Evolutionary conservation across 2,888 invertebrate species (phyloP), one percentile per base, ranked within the genome.

Genomic region (Agrochola lota): DNA sequence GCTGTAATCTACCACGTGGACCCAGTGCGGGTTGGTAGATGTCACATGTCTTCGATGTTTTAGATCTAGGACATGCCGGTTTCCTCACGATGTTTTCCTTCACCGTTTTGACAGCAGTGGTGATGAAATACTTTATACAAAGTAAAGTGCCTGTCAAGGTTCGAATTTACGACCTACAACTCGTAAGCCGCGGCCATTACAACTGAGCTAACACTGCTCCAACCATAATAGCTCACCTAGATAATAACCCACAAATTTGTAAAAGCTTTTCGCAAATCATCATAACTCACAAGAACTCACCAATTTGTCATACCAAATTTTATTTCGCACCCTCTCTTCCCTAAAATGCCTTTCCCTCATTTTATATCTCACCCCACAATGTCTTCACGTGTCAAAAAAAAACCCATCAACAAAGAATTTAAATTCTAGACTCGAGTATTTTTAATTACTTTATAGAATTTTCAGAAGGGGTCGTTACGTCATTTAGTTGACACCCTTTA

Each of bases 371-470:
- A 8, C 49, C 12, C 67, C 9, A 68, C 55, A 80, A 85, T 86
- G 26, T 74, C 74, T 79, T 74, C 64, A 81, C 75, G 85, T 82
- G 72, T 81, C 81, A 77, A 81, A 83, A 43, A 85, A 84, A 77
- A 59, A 43, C 77, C 63, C 52, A 63, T 74, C 80, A 75, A 70
- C 17, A 49, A 80, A 83, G 79, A 84, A 87, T 87, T 83, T 74
- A 77, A 84, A 88, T 84, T 86, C 75, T 76, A 75, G 71, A 78
- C 69, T 46, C 43, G 71, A 86, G 84, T 70, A 87, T 89, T 91
- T 93, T 93, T 93, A 93, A 93, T 92, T 93, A 92, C 89, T 84
- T 77, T 71, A 70, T 89, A 88, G 90, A 90, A 91, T 92, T 89
- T 78, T 81, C 40, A 79, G 85, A 89, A 84, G 52, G 60, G 86